Evolutionary conservation across 2,113 vertebrate species (phyloP).

Genomic region (Jacana jacana): DNA sequence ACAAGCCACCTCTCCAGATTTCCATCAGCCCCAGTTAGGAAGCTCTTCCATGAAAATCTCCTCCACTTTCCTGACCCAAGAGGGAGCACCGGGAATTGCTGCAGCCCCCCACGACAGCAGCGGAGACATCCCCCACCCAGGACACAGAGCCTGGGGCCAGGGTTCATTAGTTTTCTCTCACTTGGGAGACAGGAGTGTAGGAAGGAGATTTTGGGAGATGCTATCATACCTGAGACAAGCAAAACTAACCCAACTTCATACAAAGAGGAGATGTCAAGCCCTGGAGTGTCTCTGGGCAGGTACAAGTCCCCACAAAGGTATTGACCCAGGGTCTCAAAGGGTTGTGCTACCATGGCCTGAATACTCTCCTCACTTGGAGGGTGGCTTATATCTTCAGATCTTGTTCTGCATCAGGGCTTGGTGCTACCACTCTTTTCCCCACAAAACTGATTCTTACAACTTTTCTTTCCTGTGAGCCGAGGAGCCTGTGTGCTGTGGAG

Average conservation of each 20-base stretch:
- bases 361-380: background rate
- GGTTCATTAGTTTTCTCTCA: background rate
- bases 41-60: background rate
- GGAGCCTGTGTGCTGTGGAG: background rate
- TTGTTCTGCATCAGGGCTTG: background rate
- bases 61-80: accelerated
- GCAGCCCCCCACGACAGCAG: background rate
- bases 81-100: background rate
- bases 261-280: background rate
- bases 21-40: background rate
- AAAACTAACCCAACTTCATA: background rate
- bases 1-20: background rate
- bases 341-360: too few species aligned
- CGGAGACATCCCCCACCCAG: background rate
- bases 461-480: background rate
- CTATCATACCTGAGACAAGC: background rate
- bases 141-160: accelerated
- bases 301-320: background rate
- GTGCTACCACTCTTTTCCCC: too few species aligned
- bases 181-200: background rate
- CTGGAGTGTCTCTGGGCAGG: background rate
- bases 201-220: background rate
- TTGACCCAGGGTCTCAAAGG: background rate
- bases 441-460: background rate
- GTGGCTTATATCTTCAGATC: background rate